A percentile compares a stretch with the other conserved stretches of the same genome.
These are phyloP conservation scores for Eupelmus urozonus DNA, from an alignment of 2,888 invertebrate species.

Conservation along the genomic window DNA sequence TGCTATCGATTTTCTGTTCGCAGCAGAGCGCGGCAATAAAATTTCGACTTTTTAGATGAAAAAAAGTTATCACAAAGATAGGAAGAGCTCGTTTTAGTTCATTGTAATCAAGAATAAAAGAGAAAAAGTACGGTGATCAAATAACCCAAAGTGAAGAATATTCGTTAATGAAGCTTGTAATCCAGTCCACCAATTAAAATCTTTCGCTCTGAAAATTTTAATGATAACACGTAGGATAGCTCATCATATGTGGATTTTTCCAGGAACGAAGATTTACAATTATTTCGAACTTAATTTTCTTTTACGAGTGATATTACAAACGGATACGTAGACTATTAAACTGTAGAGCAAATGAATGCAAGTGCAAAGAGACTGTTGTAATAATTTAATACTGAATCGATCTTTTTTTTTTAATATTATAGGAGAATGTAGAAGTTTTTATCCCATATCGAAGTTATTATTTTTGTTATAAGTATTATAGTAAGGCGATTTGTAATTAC, in stretches of 20 bases:
- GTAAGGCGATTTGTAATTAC: too few relatives aligned
- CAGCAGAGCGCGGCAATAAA: too few relatives aligned
- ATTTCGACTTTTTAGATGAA: background rate
- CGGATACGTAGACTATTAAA: slow-evolving; percentile 1
- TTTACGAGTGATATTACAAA: slow-evolving; percentile 11
- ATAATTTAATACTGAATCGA: slow-evolving; percentile 5
- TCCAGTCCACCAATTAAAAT: slow-evolving; percentile 49
- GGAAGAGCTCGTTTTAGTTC: background rate
- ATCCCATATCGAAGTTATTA: too few relatives aligned
- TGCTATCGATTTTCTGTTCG: too few relatives aligned
- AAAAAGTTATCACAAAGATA: background rate
- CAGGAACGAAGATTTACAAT: too few relatives aligned
- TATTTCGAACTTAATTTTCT: too few relatives aligned
- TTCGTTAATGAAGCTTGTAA: slow-evolving; percentile 35
- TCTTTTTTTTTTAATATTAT: background rate
- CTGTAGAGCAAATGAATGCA: slow-evolving; percentile 1
- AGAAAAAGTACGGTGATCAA: slow-evolving; percentile 15
- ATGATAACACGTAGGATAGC: too few relatives aligned
- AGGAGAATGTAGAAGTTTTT: too few relatives aligned
- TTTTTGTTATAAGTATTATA: too few relatives aligned
- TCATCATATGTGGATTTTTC: too few relatives aligned
- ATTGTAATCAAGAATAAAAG: background rate
- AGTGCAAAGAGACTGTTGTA: too few relatives aligned
- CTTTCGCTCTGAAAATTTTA: slow-evolving; percentile 33
- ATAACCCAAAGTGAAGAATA: background rate